Evolutionary conservation across 2,113 vertebrate genomes (phyloP).

Genomic region (Tychaedon coryphoeus): DNA sequence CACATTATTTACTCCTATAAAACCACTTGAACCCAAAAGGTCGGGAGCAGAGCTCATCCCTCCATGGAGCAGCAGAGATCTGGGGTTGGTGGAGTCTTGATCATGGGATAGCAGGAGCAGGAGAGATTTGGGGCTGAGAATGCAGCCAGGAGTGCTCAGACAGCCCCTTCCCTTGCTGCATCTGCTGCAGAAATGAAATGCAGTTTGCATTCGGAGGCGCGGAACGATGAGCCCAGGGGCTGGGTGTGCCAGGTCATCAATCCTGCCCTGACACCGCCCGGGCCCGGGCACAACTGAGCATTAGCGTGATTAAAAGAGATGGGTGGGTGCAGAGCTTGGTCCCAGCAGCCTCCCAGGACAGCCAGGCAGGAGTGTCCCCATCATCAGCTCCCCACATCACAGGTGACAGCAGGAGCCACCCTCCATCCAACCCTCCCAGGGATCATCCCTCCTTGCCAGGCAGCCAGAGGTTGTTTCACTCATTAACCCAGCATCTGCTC

Average conservation of each 20-base stretch:
- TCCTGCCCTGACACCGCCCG: not conserved
- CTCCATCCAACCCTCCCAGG: rapidly evolving
- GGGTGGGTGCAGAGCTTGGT: not conserved
- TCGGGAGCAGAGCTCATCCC: rapidly evolving
- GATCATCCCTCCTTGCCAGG: not conserved
- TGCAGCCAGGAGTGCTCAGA: not conserved
- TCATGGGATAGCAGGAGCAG: rapidly evolving
- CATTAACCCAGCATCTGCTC: not conserved
- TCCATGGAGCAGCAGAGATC: rapidly evolving
- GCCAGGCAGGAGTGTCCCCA: not conserved
- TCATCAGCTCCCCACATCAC: not conserved
- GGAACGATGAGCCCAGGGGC: not conserved
- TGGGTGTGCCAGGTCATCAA: conserved; percentile 29
- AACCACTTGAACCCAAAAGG: rapidly evolving
- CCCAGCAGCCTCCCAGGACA: not conserved
- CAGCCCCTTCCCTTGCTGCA: not conserved
- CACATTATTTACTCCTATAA: not conserved
- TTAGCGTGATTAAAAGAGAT: conserved; percentile 44
- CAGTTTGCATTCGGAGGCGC: not conserved
- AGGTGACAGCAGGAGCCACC: not conserved
- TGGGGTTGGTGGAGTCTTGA: not conserved
- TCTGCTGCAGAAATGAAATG: not conserved
- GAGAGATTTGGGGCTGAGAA: not conserved
- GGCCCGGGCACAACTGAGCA: not conserved
- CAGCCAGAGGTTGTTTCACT: not conserved